phyloP scores from a whole-genome alignment of 2,797 vertebrate genomes.

The Jordanella pulchra region DNA sequence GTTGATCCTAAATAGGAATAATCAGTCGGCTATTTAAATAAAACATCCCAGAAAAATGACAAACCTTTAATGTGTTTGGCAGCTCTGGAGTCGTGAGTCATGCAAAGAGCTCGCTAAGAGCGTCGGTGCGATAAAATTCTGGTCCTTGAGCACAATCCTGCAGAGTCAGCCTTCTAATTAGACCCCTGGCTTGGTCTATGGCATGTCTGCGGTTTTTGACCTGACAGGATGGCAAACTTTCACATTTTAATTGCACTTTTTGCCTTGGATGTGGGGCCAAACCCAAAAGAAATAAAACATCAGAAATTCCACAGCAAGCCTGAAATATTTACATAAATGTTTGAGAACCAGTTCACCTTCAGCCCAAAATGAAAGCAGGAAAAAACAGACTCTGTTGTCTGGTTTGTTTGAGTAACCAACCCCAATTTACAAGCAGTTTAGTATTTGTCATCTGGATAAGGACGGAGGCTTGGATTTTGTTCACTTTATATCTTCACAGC shows the following conservation, averaged over 20 bases:
- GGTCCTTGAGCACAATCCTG: not conserved
- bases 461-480: not conserved
- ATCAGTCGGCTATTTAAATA: not conserved
- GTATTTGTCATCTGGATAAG: not conserved
- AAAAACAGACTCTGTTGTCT: not conserved
- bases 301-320: not conserved
- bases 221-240: not conserved
- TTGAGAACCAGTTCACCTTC: not conserved
- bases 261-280: constrained; percentile 1
- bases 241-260: not conserved
- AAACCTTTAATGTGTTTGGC: not conserved
- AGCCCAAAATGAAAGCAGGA: not conserved
- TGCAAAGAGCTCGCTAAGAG: not conserved
- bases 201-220: not conserved
- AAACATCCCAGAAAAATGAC: not conserved
- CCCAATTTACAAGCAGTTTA: not conserved
- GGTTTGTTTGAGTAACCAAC: not conserved
- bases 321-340: not conserved
- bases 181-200: not conserved
- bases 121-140: not conserved
- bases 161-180: constrained; percentile 5
- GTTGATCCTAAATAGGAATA: too few relatives aligned
- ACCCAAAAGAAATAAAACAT: not conserved
- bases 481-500: not conserved
- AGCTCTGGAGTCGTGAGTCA: not conserved